These are phyloP conservation scores for Orussus abietinus DNA, from an alignment of 1,140 invertebrate genomes.

Conservation along the genomic window DNA sequence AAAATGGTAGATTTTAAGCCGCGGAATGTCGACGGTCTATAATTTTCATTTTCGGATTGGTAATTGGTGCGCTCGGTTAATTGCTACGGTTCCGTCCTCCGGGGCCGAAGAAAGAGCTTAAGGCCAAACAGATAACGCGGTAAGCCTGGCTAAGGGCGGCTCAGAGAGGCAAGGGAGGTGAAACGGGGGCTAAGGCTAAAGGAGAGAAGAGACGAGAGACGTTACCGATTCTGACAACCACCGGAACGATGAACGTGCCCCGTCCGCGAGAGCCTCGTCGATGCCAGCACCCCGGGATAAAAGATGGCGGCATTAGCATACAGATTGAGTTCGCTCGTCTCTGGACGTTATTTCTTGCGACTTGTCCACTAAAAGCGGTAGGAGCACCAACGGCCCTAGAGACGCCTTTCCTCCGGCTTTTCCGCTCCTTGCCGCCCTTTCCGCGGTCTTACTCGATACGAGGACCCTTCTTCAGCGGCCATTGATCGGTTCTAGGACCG, in stretches of 20 bases:
- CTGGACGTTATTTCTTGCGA: conserved; percentile 7
- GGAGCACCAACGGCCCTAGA: too few species aligned
- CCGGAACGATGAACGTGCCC: neutral
- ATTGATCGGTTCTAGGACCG: too few species aligned
- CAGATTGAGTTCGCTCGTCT: conserved; percentile 25
- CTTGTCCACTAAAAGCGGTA: too few species aligned
- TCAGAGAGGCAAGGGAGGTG: too few species aligned
- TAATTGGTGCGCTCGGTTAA: conserved; percentile 36
- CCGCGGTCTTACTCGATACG: too few species aligned
- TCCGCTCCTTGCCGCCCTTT: too few species aligned
- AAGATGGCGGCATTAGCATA: conserved; percentile 27
- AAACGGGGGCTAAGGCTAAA: too few species aligned
- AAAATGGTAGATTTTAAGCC: too few species aligned
- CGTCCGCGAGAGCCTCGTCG: conserved; percentile 11
- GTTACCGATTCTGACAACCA: neutral
- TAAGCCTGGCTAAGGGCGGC: too few species aligned
- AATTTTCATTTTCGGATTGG: conserved; percentile 39
- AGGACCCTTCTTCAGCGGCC: too few species aligned
- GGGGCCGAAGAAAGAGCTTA: conserved; percentile 14
- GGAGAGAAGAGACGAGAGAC: neutral
- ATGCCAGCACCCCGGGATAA: conserved; percentile 23
- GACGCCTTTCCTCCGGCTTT: too few species aligned
- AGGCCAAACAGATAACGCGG: too few species aligned
- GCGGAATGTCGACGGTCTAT: conserved; percentile 23
- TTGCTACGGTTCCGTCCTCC: conserved; percentile 22